Evolutionary conservation across 2,113 vertebrate species (phyloP).

Genomic region (Bujurquina vittata): DNA sequence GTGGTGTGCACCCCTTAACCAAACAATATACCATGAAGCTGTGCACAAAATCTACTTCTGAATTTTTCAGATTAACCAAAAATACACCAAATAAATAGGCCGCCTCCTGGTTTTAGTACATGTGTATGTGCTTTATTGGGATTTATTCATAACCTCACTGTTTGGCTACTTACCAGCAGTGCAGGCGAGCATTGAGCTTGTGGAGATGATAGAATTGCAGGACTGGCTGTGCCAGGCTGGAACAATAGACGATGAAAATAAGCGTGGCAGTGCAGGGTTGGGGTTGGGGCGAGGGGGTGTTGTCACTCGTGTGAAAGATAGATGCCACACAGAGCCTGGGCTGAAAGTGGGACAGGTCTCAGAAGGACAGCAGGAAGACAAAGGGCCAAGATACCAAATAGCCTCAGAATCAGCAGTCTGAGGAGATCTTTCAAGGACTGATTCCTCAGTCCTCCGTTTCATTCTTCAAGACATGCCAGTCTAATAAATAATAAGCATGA

Average conservation of each 20-base stretch:
- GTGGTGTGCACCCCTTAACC: neutral
- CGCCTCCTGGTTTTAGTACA: constrained; percentile 1
- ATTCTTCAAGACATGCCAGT: neutral
- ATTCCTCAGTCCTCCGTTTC: constrained; percentile 34
- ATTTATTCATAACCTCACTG: constrained; percentile 56
- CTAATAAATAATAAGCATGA: constrained; percentile 45
- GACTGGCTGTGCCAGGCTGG: constrained; percentile 36
- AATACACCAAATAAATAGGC: constrained; percentile 24
- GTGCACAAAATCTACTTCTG: neutral
- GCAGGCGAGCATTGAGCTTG: constrained; percentile 49
- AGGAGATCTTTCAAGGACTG: constrained; percentile 19
- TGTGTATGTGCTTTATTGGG: constrained; percentile 28
- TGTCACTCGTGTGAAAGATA: constrained; percentile 61
- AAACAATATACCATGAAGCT: neutral
- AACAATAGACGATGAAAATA: constrained; percentile 66
- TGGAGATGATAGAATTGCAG: constrained; percentile 51
- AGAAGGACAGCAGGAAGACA: constrained; percentile 47
- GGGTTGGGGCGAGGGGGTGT: neutral
- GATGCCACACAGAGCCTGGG: constrained; percentile 64
- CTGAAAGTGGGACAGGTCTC: constrained; percentile 76
- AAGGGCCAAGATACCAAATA: constrained; percentile 10
- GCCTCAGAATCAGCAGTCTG: constrained; percentile 6
- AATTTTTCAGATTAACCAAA: constrained; percentile 6
- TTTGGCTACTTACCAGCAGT: constrained; percentile 58
- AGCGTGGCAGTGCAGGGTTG: constrained; percentile 46